A percentile compares a stretch with the other conserved stretches of the same genome.
phyloP scores from a whole-genome alignment of 2,113 vertebrate species.

The Plotosus lineatus region DNA sequence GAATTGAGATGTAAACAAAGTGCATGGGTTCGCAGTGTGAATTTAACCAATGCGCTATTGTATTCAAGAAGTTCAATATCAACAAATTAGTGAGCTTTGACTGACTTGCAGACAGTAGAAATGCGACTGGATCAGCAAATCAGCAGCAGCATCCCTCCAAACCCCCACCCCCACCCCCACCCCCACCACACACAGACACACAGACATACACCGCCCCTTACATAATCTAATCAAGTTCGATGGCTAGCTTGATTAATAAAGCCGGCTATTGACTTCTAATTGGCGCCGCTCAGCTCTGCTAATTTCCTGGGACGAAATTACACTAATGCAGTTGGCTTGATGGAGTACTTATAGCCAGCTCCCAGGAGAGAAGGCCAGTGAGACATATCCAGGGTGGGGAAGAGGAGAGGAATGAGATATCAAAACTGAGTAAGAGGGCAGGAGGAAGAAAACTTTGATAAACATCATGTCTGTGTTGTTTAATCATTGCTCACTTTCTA shows the following conservation, averaged over 20 bases:
- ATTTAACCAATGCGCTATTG: slow-evolving; percentile 18
- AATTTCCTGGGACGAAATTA: slow-evolving; percentile 88
- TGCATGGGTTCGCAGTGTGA: not conserved
- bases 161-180: slow-evolving; percentile 37
- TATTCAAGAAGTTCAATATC: slow-evolving; percentile 70
- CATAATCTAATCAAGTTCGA: slow-evolving; percentile 99
- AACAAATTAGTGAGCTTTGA: slow-evolving; percentile 72
- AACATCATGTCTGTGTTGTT: slow-evolving; percentile 75
- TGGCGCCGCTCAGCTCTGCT: slow-evolving; percentile 99
- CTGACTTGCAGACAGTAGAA: slow-evolving; percentile 72
- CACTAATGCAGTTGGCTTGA: slow-evolving; percentile 81
- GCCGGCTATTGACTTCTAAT: slow-evolving; percentile 99
- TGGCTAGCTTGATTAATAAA: slow-evolving; percentile 88
- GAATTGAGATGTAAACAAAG: not conserved
- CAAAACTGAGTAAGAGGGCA: slow-evolving; percentile 49
- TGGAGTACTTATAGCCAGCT: slow-evolving; percentile 78
- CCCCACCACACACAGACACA: slow-evolving; percentile 43
- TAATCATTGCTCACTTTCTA: slow-evolving; percentile 76
- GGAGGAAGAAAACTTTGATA: slow-evolving; percentile 69
- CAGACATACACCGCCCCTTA: slow-evolving; percentile 59
- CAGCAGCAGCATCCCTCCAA: slow-evolving; percentile 61
- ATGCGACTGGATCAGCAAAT: slow-evolving; percentile 74
- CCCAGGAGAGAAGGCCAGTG: slow-evolving; percentile 72
- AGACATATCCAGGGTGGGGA: slow-evolving; percentile 69
- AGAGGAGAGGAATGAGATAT: slow-evolving; percentile 42